phyloP scores from a whole-genome alignment of 2,797 vertebrate genomes.

The Xenopus petersii region DNA sequence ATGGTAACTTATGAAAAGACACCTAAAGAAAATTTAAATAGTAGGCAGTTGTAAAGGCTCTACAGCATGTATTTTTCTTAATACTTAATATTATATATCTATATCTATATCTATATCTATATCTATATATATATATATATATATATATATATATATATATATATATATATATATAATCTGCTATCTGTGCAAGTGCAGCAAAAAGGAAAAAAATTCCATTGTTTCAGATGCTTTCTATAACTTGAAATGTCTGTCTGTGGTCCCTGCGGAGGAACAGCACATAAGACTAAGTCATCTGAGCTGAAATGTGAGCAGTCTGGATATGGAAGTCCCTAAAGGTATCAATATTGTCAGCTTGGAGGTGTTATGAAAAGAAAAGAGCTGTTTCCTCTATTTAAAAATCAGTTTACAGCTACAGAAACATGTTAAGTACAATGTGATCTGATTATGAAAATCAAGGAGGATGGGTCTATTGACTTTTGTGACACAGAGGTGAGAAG shows the following conservation, averaged over 20 bases:
- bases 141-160: too few relatives aligned
- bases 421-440: conserved; percentile 45
- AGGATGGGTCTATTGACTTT: background rate
- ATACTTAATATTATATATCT: too few relatives aligned
- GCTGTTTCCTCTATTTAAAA: conserved; percentile 48
- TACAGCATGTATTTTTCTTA: too few relatives aligned
- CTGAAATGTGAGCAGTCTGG: conserved; percentile 47
- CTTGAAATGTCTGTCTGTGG: conserved; percentile 40
- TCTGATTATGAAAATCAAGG: conserved; percentile 40
- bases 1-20: too few relatives aligned
- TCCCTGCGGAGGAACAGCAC: conserved; percentile 37
- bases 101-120: too few relatives aligned
- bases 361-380: conserved; percentile 47
- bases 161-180: too few relatives aligned
- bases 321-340: conserved; percentile 41
- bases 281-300: conserved; percentile 41
- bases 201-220: conserved; percentile 18
- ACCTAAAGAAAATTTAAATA: too few relatives aligned
- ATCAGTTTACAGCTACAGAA: conserved; percentile 45
- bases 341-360: conserved; percentile 47
- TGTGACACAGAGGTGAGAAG: background rate
- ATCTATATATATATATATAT: too few relatives aligned
- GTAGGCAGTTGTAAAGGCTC: too few relatives aligned
- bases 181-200: too few relatives aligned
- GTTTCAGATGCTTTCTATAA: conserved; percentile 39